phyloP scores from a whole-genome alignment of 2,113 vertebrate species.

The Heliornis fulica region DNA sequence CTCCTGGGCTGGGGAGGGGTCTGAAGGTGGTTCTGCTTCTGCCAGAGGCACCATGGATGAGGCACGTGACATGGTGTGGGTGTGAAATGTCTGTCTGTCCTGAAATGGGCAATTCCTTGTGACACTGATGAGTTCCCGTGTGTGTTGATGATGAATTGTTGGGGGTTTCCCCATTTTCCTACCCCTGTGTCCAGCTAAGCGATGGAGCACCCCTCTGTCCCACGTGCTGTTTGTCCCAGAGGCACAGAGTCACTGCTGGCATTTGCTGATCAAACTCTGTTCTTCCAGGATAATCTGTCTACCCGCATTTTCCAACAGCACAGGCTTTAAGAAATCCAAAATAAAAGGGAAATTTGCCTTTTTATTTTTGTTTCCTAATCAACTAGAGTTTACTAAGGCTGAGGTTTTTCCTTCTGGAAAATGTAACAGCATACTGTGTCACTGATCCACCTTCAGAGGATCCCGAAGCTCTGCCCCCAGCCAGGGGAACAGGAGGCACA shows the following conservation, averaged over 20 bases:
- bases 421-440: neutral
- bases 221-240: neutral
- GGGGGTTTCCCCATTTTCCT: neutral
- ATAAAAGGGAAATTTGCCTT: neutral
- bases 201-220: neutral
- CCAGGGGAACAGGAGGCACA: neutral
- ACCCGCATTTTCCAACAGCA: neutral
- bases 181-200: neutral
- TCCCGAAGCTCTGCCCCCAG: neutral
- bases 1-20: neutral
- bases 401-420: neutral
- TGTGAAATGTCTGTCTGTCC: neutral
- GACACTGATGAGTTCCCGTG: neutral
- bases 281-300: neutral
- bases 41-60: neutral
- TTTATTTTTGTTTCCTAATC: neutral
- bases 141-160: neutral
- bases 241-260: neutral
- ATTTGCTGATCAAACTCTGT: neutral
- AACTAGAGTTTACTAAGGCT: neutral
- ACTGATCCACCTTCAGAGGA: neutral
- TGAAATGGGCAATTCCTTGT: neutral
- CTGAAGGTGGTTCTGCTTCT: neutral
- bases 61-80: accelerated
- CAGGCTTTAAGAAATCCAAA: neutral